These are phyloP conservation scores for Pegoplata infirma DNA, from an alignment of 2,888 invertebrate species.

Conservation along the genomic window DNA sequence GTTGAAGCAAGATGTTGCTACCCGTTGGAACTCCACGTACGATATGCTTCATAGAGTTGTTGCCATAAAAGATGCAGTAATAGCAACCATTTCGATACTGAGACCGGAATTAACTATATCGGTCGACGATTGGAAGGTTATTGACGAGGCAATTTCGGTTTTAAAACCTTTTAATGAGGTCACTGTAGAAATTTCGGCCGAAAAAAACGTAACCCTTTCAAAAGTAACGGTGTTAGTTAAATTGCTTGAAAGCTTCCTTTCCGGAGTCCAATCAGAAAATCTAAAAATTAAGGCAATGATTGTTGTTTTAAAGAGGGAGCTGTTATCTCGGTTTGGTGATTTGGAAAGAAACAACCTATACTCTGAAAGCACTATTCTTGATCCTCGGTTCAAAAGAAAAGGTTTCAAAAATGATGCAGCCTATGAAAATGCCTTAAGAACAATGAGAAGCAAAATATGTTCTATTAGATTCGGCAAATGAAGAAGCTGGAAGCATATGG, in stretches of 20 bases:
- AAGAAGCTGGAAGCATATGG: conserved; percentile 10
- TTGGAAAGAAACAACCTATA: neutral
- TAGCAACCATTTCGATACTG: neutral
- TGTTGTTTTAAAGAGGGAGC: neutral
- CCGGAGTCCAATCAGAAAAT: neutral
- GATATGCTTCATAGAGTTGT: conserved; percentile 11
- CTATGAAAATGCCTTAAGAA: too few species aligned
- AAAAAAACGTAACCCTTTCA: too few species aligned
- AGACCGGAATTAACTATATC: neutral
- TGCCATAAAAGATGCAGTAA: neutral
- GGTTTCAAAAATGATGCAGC: too few species aligned
- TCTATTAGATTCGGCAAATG: neutral
- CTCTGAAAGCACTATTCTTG: conserved; percentile 20
- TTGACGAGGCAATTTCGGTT: neutral
- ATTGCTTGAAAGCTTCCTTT: neutral
- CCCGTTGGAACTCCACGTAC: neutral
- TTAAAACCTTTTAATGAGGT: conserved; percentile 18
- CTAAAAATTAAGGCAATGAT: neutral
- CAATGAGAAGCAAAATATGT: neutral
- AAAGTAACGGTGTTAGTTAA: neutral
- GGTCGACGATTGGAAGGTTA: conserved; percentile 1
- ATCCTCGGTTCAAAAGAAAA: too few species aligned
- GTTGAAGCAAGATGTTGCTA: conserved; percentile 3
- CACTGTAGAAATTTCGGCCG: conserved; percentile 6
- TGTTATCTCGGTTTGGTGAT: too few species aligned